Evolutionary conservation across 2,888 invertebrate species (phyloP), one percentile per base, ranked within the genome.

Genomic region (Pseudoips prasinana): DNA sequence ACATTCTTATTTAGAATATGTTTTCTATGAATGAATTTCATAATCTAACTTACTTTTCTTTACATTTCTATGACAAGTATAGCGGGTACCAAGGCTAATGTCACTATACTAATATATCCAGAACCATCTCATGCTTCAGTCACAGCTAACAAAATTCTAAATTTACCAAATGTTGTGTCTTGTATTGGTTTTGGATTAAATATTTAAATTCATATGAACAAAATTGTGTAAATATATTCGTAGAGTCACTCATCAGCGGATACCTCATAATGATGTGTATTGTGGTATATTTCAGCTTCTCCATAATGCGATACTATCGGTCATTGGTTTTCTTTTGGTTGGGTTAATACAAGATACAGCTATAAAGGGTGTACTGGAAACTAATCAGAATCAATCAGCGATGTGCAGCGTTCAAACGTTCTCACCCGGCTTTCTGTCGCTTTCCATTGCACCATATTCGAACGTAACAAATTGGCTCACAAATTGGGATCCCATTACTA

Each of bases 261-360:
- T 68, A 74, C 72, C 58, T 68, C 66, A 51, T 62, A 64, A 54
- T 83, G 71, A 83, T 76, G 73, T 81, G 73, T 82, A 74, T 83
- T 85, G 73, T 86, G 82, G 72, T 85, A 85, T 82, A 86, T 88
- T 89, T 89, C 88, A 88, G 88, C 88, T 85, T 85, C 86, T 68
- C 76, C 87, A 68, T 87, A 86, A 80, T 79, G 81, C 79, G 85
- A 82, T 81, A 77, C 69, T 82, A 78, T 83, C 73, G 83, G 81
- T 86, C 82, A 80, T 86, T 88, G 86, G 85, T 87, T 85, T 83
- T 86, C 86, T 87, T 87, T 87, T 78, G 86, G 86, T 88, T 88
- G 86, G 87, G 87, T 87, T 87, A 87, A 88, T 88, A 87, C 88
- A 88, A 88, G 88, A 88, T 88, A 88, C 88, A 88, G 84, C 86